Evolutionary conservation across 2,888 invertebrate genomes (phyloP), one percentile per base, ranked within the genome.

Genomic region (Drosophila formosana): DNA sequence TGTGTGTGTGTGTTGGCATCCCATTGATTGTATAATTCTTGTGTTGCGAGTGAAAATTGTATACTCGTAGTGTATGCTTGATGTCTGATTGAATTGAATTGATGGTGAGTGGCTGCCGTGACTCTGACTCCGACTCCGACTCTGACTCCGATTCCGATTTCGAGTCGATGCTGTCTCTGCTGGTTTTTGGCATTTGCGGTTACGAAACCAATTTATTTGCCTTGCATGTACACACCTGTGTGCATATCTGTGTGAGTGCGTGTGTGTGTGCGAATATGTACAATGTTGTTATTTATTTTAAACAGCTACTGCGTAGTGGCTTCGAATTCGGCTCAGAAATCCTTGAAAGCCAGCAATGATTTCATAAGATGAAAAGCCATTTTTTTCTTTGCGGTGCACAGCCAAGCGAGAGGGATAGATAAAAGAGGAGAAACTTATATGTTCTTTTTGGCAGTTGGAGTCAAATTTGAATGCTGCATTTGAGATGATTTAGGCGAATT

Each of bases 141-240:
- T 71, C 66, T 26, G 64, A 26, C 47, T 62, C 46, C 26, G 65
- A 28, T 8, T 39, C 26, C 64, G 25, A 11, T 13, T 63, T 25
- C 41, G 25, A 49, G 11, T 49, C 49, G 49, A 49, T 63, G 72
- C 50, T 56, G 61, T 53, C 43, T 68, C 72, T 69, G 64, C 75
- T 78, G 69, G 72, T 78, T 87, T 77, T 67, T 75, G 88, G 88
- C 84, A 87, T 83, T 86, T 90, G 91, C 84, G 90, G 90, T 90
- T 88, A 80, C 86, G 84, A 90, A 90, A 90, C 83, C 90, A 90
- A 90, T 90, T 91, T 91, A 91, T 90, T 91, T 89, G 80, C 82
- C 72, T 78, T 76, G 39, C 45, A 8, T 55, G 18, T 18, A 18
- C 18, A 43, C 55, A 61, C 28, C 28, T 68, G 46, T 58, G 55